A percentile compares a stretch with the other conserved stretches of the same genome.
phyloP scores from a whole-genome alignment of 1,140 invertebrate species.

The Drosophila parvula region DNA sequence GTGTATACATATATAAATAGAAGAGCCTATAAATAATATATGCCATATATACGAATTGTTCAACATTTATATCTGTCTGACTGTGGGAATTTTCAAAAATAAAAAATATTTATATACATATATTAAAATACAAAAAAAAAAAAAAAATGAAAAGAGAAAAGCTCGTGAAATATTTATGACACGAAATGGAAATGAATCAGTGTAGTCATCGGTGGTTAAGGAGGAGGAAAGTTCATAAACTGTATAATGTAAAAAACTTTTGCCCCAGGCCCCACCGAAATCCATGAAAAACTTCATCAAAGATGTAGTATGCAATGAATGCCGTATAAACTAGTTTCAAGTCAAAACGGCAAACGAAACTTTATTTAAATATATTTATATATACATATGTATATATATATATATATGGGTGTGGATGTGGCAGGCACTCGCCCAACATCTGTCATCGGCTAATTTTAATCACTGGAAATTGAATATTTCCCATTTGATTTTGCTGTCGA shows the following conservation, averaged over 20 bases:
- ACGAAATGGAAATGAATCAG: conserved; percentile 45
- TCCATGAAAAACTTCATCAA: conserved; percentile 41
- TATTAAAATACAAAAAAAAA: neutral
- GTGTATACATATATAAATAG: conserved; percentile 6
- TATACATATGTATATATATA: neutral
- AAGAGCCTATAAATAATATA: conserved; percentile 43
- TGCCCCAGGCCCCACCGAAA: conserved; percentile 3
- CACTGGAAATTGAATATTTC: conserved; percentile 41
- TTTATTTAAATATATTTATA: conserved; percentile 6
- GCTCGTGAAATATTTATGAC: conserved; percentile 43
- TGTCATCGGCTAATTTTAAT: conserved; percentile 35
- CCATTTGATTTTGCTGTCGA: conserved; percentile 8
- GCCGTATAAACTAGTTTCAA: conserved; percentile 18
- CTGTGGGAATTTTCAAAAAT: conserved; percentile 9
- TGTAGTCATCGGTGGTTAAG: conserved; percentile 21
- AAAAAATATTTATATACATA: conserved; percentile 12
- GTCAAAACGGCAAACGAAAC: conserved; percentile 7
- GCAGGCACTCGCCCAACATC: neutral
- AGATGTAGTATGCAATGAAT: conserved; percentile 32
- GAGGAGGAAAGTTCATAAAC: conserved; percentile 28
- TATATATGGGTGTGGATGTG: too few relatives aligned
- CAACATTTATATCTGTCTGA: conserved; percentile 18
- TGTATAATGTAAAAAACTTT: conserved; percentile 52
- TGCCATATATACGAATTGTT: conserved; percentile 3
- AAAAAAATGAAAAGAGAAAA: neutral